Evolutionary conservation across 2,113 vertebrate species (phyloP), one percentile per base, ranked within the genome.

Genomic region (Oncorhynchus clarkii): DNA sequence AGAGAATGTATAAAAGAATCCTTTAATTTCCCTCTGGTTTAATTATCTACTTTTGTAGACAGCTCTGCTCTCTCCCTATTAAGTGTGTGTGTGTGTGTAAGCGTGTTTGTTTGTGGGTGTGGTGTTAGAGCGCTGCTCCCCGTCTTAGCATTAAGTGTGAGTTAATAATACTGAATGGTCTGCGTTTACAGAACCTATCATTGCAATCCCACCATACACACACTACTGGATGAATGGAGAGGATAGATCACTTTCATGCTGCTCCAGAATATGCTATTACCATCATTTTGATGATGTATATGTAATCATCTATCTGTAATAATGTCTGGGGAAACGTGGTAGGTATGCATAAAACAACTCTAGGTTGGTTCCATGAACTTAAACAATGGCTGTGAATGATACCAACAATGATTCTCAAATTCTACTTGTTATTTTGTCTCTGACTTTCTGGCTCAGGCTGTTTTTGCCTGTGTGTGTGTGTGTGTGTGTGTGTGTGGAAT

Each of bases 11-110:
- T 71, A 71, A 70, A 51, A 83, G n/a, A 60, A 12, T 68, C 78
- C 71, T 82, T 73, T 84, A 80, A 82, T 89, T 82, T 92, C 87
- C 89, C 89, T 79, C 71, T 84, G 88, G 90, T 87, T 91, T 93
- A 92, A 92, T 92, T 92, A 93, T 86, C 75, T 68, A 64, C 74
- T 75, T 79, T 80, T 76, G 73, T 60, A 79, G 80, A 83, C 68
- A 69, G 69, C 76, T 70, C 70, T 16, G 13, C 70, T 73, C 54
- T 80, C 69, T 72, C 54, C 67, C 67, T 75, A 76, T 54, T 54
- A 54, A 66, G 34, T 59, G 20, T 65, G 14, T 45, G 49, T 68
- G 26, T 68, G 34, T 72, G 24, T 71, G 27, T 27, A 27, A 27
- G 27, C 27, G 3, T 27, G 27, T 27, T 27, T 27, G 27, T 27